Evolutionary conservation across 2,797 vertebrate genomes (phyloP).

Genomic region (Decapterus maruadsi): DNA sequence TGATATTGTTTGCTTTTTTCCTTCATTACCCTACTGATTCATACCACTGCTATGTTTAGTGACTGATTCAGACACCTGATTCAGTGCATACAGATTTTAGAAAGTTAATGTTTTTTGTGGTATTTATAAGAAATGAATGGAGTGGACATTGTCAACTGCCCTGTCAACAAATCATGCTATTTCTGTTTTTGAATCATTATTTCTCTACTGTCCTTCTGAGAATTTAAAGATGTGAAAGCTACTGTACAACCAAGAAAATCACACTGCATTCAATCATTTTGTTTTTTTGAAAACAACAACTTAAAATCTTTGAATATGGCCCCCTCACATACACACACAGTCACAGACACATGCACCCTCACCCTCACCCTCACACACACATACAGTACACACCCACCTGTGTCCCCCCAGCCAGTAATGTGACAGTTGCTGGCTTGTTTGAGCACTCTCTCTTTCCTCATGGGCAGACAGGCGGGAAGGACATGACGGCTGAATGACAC

Average conservation of each 20-base stretch:
- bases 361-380: neutral
- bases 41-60: neutral
- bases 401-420: conserved; percentile 98
- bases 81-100: neutral
- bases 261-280: neutral
- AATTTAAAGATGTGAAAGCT: neutral
- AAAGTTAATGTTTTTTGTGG: neutral
- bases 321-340: neutral
- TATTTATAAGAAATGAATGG: too few relatives aligned
- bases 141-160: neutral
- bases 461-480: conserved; percentile 92
- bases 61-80: neutral
- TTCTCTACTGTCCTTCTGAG: neutral
- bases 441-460: conserved; percentile 89
- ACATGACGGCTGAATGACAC: conserved; percentile 90
- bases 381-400: conserved; percentile 86
- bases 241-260: neutral
- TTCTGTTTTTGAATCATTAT: neutral
- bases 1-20: neutral
- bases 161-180: neutral
- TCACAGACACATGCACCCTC: neutral
- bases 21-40: neutral
- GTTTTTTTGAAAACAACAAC: conserved; percentile 1
- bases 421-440: conserved; percentile 92
- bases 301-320: neutral